Base-by-base conservation (phyloP, 1,140 invertebrate species). In the Trachymyrmex septentrionalis region DNA sequence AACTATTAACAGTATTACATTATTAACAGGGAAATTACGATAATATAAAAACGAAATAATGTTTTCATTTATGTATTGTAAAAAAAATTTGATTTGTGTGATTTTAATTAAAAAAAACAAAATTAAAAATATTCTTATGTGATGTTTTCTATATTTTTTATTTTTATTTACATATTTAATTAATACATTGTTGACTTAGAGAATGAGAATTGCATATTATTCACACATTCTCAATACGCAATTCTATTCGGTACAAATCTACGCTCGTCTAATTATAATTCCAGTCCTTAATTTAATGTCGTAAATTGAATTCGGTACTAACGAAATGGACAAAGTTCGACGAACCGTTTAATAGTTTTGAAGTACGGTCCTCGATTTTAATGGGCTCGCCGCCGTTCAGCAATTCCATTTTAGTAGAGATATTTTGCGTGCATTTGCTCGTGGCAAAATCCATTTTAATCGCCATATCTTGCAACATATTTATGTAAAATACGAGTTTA, bases 241-340 rank as follows among this genome's bases (percentile, higher is more conserved):
- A 1, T 81, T 71, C 21, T 57, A 71, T 55, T 69, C 16, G 34
- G 16, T 38, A 27, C 63, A 81, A 81, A 81, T 71, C 77, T 57
- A 71, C 48, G 64, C n/a, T 69, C 64, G 38, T 61, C 69, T 84
- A 75, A 84, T 84, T 84, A 84, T 84, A 75, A 84, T 75, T 61
- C 55, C 38, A n/a, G 80, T 63, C 80, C 44, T 84, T 84, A 84
- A 84, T 84, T 84, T 84, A 84, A 84, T 48, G 38, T 84, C 80
- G 80, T 84, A 75, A 84, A 84, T 84, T 84, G 80, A 84, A 84
- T 84, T 84, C 55, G 80, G 69, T 48, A 50, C 61, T 57, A 61
- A 84, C 80, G 80, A 84, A 84, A 84, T 84, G 80, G 55, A 84
- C 80, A 73, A 84, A 84, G 80, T 84, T 84, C 80, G 80, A 55